Evolutionary conservation across 1,140 invertebrate species (phyloP).

Genomic region (Leptopilina boulardi): DNA sequence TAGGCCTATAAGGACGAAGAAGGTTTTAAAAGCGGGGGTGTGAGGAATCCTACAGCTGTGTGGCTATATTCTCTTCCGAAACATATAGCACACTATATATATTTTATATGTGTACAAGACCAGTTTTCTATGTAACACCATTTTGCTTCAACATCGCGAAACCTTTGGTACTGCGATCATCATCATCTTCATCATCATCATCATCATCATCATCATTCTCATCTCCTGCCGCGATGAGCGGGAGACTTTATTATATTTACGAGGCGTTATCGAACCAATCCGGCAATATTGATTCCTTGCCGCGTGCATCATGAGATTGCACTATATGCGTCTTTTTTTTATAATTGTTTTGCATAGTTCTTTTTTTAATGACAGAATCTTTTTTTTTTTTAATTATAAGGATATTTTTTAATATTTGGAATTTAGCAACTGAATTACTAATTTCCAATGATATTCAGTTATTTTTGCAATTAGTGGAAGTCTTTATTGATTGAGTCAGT

Average conservation of each 20-base stretch:
- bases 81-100: not conserved
- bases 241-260: constrained; percentile 73
- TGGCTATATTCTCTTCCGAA: not conserved
- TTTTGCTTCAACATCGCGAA: constrained; percentile 35
- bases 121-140: constrained; percentile 39
- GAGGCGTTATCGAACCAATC: constrained; percentile 71
- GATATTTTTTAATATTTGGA: no score
- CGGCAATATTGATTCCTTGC: constrained; percentile 72
- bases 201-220: no score
- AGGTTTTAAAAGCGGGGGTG: not conserved
- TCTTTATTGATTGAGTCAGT: no score
- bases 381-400: no score
- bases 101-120: constrained; percentile 39
- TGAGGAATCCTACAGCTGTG: not conserved
- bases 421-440: no score
- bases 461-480: no score
- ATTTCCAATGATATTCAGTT: no score
- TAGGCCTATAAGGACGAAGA: constrained; percentile 9
- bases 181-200: no score
- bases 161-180: constrained; percentile 33
- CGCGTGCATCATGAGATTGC: constrained; percentile 50
- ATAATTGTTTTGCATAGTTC: constrained; percentile 36
- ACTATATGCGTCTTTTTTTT: constrained; percentile 52
- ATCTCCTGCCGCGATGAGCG: constrained; percentile 51
- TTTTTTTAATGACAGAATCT: not conserved